These are phyloP conservation scores for Scrobipalpa atriplicella DNA, from an alignment of 2,888 invertebrate species.

Conservation along the genomic window DNA sequence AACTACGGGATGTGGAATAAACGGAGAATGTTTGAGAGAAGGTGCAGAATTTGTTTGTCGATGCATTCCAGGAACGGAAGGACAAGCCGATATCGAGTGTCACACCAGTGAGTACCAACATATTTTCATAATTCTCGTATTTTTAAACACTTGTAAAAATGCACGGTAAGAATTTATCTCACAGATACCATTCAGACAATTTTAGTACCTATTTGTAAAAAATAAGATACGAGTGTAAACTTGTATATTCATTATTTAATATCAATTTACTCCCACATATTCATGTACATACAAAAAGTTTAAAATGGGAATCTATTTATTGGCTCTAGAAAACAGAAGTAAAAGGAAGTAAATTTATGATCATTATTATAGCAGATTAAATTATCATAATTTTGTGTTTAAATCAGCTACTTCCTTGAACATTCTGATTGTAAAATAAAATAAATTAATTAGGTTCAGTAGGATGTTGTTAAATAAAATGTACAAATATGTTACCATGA, in stretches of 20 bases:
- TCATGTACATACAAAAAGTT: slow-evolving; percentile 33
- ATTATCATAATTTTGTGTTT: not conserved
- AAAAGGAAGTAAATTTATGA: slow-evolving; percentile 21
- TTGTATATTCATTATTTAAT: slow-evolving; percentile 16
- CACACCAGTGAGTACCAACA: slow-evolving; percentile 75
- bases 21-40: slow-evolving; percentile 93
- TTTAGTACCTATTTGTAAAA: not conserved
- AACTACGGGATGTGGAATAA: slow-evolving; percentile 91
- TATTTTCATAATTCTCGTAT: slow-evolving; percentile 32
- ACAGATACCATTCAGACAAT: not conserved
- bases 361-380: not conserved
- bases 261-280: slow-evolving; percentile 25
- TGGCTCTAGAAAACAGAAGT: slow-evolving; percentile 19
- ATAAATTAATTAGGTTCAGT: not conserved
- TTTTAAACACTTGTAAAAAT: slow-evolving; percentile 75
- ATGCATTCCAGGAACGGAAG: slow-evolving; percentile 89
- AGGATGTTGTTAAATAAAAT: slow-evolving; percentile 29
- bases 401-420: not conserved
- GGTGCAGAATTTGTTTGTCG: slow-evolving; percentile 92
- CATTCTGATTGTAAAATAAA: slow-evolving; percentile 13
- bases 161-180: slow-evolving; percentile 57
- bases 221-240: not conserved
- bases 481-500: slow-evolving; percentile 50
- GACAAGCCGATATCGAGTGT: slow-evolving; percentile 88
- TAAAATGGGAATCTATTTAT: slow-evolving; percentile 17